Percentiles rank a stretch among this genome's conserved stretches.
phyloP scores from a whole-genome alignment of 2,888 invertebrate species.

The Scaptodrosophila latifasciaeformis region DNA sequence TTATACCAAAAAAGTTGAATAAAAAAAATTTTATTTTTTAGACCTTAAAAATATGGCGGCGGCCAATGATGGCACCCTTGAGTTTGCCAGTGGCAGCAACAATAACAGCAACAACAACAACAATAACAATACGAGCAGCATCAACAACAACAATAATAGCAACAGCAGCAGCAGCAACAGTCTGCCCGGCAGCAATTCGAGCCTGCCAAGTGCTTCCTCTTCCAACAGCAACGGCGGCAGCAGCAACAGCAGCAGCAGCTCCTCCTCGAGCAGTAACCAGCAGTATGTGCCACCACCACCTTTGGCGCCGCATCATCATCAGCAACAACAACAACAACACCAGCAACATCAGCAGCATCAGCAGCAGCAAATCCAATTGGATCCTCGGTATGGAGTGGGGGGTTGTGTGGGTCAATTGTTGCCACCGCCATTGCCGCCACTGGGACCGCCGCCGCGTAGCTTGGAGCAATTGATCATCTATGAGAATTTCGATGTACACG shows the following conservation, averaged over 20 bases:
- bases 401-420: constrained; percentile 35
- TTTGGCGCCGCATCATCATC: no score
- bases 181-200: constrained; percentile 21
- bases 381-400: constrained; percentile 38
- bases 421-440: constrained; percentile 35
- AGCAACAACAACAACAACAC: constrained; percentile 17
- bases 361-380: constrained; percentile 22
- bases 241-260: constrained; percentile 8
- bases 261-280: no score
- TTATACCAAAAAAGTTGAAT: no score
- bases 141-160: constrained; percentile 25
- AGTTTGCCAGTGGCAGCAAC: constrained; percentile 54
- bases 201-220: neutral
- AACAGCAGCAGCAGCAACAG: constrained; percentile 27
- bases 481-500: constrained; percentile 74
- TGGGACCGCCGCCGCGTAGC: constrained; percentile 67
- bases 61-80: constrained; percentile 71
- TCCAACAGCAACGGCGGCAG: neutral
- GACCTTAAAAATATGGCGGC: constrained; percentile 74
- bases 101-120: constrained; percentile 38
- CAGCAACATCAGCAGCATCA: constrained; percentile 12
- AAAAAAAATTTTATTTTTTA: constrained; percentile 44
- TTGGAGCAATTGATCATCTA: constrained; percentile 72
- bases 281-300: no score
- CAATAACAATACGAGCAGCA: constrained; percentile 35